Conservation (phyloP, 2,113 vertebrate species). For the Platysteira castanea region DNA sequence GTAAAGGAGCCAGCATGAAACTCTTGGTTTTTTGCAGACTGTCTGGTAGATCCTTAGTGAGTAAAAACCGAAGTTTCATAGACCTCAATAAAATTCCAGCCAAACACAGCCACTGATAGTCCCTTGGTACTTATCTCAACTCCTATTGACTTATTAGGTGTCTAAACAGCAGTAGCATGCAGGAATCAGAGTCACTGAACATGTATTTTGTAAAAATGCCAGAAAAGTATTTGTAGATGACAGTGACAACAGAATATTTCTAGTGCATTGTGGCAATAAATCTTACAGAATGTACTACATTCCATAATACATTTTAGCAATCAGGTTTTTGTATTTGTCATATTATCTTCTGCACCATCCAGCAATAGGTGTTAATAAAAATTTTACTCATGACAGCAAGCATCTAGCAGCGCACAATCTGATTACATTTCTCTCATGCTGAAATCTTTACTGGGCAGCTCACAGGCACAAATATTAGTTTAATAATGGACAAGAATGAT, state of each 20-base stretch:
- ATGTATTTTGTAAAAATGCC: background rate
- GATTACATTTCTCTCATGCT: background rate
- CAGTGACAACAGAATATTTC: background rate
- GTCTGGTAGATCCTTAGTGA: background rate
- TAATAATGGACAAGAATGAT: background rate
- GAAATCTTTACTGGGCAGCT: background rate
- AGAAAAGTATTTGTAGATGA: background rate
- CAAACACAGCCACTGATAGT: background rate
- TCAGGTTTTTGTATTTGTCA: background rate
- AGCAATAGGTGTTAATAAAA: background rate
- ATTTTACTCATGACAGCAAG: background rate
- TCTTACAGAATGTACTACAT: background rate
- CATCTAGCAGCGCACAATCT: background rate
- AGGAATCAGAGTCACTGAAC: background rate
- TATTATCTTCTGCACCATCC: background rate
- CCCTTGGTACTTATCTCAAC: background rate
- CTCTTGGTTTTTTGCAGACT: background rate
- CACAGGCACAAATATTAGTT: background rate
- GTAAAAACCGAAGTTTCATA: background rate
- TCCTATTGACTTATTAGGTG: slow-evolving; percentile 36
- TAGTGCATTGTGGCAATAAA: background rate
- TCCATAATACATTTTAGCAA: background rate
- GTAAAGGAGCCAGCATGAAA: background rate
- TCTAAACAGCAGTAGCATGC: slow-evolving; percentile 8
- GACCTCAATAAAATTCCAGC: background rate